Base-by-base conservation (phyloP, 2,797 vertebrate genomes). In the Trematocara caparti region DNA sequence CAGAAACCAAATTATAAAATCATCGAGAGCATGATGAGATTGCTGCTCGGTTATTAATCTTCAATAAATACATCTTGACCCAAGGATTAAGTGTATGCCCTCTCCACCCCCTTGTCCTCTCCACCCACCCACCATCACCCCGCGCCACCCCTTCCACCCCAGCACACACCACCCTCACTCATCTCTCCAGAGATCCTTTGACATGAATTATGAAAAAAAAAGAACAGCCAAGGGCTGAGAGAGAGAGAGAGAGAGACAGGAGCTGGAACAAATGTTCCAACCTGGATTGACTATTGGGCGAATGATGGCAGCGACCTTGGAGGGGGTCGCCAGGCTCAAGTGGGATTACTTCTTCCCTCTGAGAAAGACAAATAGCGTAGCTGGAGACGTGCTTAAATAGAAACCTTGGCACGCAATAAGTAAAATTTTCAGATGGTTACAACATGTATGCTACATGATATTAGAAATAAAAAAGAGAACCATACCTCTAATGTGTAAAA, bases 61-160 rank as follows among this genome's bases (percentile, higher is more conserved):
- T 96, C 93, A 95, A 96, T 96, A 96, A 97, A 97, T 96, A 96
- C 95, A 96, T 96, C 95, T 96, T 96, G 95, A 95, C 94, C 94
- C 85, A 80, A 92, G 95, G 96, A 96, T 96, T 96, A 96, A 92
- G 88, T 93, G 91, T 93, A 72, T 91, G 90, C 90, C 93, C 95
- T 92, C 94, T 90, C 85, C 88, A 64, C 94, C 92, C 91, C 90
- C 91, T 90, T 90, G 86, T 90, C 89, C 88, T 83, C 84, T 75
- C 77, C 87, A 78, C 76, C 84, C 77, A 45, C 82, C 80, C 91
- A 78, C 80, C 91, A 81, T 59, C 85, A 73, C 73, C 84, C 73
- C 17, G 7, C 71, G 13, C 30, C 73, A 2, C 19, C 38, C 38
- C 62, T 38, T 10, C 74, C 3, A 66, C 79, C 82, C 80, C 84